Evolutionary conservation across 1,140 invertebrate genomes (phyloP).

Genomic region (Xylocopa sonorina): DNA sequence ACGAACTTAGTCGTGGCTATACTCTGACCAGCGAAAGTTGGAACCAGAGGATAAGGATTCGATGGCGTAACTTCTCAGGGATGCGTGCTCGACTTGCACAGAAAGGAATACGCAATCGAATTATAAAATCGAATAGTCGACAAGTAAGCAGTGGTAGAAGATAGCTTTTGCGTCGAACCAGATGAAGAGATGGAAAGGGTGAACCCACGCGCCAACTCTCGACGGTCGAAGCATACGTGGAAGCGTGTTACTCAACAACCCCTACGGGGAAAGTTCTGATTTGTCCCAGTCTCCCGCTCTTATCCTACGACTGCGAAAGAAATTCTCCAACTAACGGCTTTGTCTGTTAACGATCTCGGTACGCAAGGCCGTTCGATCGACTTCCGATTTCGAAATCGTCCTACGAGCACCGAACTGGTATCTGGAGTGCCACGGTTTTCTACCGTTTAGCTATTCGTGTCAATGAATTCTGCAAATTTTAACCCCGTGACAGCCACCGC

Average conservation of each 20-base stretch:
- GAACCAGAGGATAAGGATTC: too few relatives aligned
- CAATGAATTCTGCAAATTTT: constrained; percentile 45
- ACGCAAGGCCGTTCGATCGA: constrained; percentile 56
- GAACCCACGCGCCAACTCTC: too few relatives aligned
- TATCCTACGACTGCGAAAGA: constrained; percentile 20
- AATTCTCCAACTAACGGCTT: constrained; percentile 43
- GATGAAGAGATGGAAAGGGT: too few relatives aligned
- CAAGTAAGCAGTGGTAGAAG: too few relatives aligned
- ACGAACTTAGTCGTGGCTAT: too few relatives aligned
- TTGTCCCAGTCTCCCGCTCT: constrained; percentile 7
- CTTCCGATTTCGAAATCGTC: constrained; percentile 61
- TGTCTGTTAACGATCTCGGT: constrained; percentile 19
- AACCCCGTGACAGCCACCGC: constrained; percentile 3
- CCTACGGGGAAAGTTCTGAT: constrained; percentile 58
- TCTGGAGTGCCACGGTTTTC: constrained; percentile 49
- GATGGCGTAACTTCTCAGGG: too few relatives aligned
- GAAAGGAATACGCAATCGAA: too few relatives aligned
- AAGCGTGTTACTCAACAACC: constrained; percentile 49
- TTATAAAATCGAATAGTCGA: too few relatives aligned
- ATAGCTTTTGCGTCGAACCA: too few relatives aligned
- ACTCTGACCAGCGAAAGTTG: too few relatives aligned
- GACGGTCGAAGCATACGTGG: too few relatives aligned
- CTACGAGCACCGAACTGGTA: constrained; percentile 21
- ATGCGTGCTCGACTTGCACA: too few relatives aligned
- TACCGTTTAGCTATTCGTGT: constrained; percentile 43